phyloP scores from a whole-genome alignment of 2,888 invertebrate genomes.

The Cheilosia vulpina region DNA sequence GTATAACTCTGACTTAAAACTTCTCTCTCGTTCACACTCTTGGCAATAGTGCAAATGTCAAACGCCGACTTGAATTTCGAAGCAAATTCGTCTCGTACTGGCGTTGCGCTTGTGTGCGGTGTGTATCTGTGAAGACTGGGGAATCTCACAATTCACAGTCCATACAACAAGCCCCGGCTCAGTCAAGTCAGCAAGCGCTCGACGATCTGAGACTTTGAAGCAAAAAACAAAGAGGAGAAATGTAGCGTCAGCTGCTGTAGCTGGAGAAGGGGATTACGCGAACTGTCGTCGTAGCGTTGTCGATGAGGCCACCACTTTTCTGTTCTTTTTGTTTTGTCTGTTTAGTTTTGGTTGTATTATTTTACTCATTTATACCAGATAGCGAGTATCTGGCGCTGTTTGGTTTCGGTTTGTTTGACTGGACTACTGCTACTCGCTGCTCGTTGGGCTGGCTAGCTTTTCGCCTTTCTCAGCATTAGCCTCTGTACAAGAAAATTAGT shows the following conservation, averaged over 20 bases:
- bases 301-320: slow-evolving; percentile 8
- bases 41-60: slow-evolving; percentile 25
- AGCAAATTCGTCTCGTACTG: not conserved
- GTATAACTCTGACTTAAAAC: slow-evolving; percentile 34
- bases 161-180: slow-evolving; percentile 15
- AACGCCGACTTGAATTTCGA: slow-evolving; percentile 36
- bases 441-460: slow-evolving; percentile 61
- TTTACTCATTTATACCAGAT: slow-evolving; percentile 67
- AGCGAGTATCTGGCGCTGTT: slow-evolving; percentile 66
- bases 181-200: slow-evolving; percentile 55
- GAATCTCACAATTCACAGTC: slow-evolving; percentile 16
- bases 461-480: slow-evolving; percentile 77
- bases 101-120: not conserved
- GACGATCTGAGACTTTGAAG: slow-evolving; percentile 55
- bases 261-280: slow-evolving; percentile 58
- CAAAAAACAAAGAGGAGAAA: slow-evolving; percentile 38
- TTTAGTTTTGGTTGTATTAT: slow-evolving; percentile 47
- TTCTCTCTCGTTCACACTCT: slow-evolving; percentile 15
- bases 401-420: slow-evolving; percentile 63
- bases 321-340: slow-evolving; percentile 7
- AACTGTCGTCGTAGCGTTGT: slow-evolving; percentile 3
- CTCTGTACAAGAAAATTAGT: slow-evolving; percentile 79
- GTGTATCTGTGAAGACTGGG: slow-evolving; percentile 57
- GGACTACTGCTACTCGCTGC: slow-evolving; percentile 54
- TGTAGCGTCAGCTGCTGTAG: slow-evolving; percentile 62